Evolutionary conservation across 2,113 vertebrate genomes (phyloP).

Genomic region (Mustela nigripes): DNA sequence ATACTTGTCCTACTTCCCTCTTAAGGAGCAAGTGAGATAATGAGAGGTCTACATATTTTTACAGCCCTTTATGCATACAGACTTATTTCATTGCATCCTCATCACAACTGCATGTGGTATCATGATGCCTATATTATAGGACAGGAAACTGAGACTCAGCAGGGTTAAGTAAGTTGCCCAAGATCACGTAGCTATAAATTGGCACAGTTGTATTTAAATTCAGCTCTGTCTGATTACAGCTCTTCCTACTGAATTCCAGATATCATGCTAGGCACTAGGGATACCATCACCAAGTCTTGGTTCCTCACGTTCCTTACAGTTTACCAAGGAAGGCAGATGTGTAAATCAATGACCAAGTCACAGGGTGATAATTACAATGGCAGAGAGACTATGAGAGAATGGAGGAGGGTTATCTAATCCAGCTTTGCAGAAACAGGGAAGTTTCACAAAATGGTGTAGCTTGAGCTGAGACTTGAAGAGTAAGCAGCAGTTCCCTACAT

Average conservation of each 20-base stretch:
- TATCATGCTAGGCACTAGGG: not conserved
- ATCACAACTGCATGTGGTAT: not conserved
- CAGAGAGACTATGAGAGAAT: not conserved
- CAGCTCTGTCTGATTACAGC: not conserved
- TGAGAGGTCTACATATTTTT: not conserved
- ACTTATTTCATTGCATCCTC: not conserved
- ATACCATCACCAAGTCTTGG: not conserved
- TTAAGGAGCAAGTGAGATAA: not conserved
- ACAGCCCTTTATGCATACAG: not conserved
- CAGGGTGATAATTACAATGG: not conserved
- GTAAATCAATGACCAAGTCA: conserved; percentile 1
- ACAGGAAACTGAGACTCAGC: not conserved
- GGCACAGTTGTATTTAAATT: conserved; percentile 19
- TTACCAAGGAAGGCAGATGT: not conserved
- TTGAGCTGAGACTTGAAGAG: not conserved
- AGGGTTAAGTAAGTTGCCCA: not conserved
- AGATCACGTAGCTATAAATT: conserved; percentile 18
- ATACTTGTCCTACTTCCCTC: not conserved
- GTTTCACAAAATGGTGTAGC: conserved; percentile 7
- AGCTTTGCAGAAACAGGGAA: conserved; percentile 29
- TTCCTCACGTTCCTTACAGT: not conserved
- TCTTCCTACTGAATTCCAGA: not conserved
- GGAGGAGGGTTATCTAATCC: not conserved
- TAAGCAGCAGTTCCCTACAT: not conserved
- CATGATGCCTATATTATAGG: not conserved